Conservation (phyloP, 2,113 vertebrate genomes). For the Malaclemys terrapin region DNA sequence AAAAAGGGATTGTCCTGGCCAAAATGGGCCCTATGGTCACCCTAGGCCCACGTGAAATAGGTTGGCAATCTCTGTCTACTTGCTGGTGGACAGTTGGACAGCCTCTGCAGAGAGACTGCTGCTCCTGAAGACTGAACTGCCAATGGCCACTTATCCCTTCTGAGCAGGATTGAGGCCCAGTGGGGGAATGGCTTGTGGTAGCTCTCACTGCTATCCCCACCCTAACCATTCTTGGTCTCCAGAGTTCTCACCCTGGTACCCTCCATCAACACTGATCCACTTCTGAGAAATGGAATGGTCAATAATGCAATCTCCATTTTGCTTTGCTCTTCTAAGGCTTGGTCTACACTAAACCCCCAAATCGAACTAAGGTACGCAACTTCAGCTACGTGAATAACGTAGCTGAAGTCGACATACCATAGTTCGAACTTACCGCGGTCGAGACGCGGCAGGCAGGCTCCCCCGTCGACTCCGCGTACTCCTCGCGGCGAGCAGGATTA, state of each 20-base stretch:
- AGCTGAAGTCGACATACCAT: no score
- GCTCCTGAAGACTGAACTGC: not conserved
- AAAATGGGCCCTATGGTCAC: no score
- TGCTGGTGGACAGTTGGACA: not conserved
- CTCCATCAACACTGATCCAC: fast-evolving
- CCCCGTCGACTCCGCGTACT: no score
- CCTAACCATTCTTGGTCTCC: not conserved
- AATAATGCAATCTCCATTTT: not conserved
- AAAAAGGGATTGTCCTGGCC: no score
- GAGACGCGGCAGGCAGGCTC: no score
- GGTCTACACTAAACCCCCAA: no score
- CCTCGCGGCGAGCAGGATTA: no score
- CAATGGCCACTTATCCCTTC: not conserved
- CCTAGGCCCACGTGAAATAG: not conserved
- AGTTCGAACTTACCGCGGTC: no score
- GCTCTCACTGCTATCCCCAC: not conserved
- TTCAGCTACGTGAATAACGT: no score
- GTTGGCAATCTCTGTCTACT: not conserved
- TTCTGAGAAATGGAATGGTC: not conserved
- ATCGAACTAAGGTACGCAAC: no score
- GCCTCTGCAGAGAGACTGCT: not conserved
- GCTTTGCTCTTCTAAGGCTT: not conserved
- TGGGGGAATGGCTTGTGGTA: not conserved
- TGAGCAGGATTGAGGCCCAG: not conserved
- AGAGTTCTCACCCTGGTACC: not conserved